phyloP scores from a whole-genome alignment of 2,113 vertebrate species.

The Lepus americanus region DNA sequence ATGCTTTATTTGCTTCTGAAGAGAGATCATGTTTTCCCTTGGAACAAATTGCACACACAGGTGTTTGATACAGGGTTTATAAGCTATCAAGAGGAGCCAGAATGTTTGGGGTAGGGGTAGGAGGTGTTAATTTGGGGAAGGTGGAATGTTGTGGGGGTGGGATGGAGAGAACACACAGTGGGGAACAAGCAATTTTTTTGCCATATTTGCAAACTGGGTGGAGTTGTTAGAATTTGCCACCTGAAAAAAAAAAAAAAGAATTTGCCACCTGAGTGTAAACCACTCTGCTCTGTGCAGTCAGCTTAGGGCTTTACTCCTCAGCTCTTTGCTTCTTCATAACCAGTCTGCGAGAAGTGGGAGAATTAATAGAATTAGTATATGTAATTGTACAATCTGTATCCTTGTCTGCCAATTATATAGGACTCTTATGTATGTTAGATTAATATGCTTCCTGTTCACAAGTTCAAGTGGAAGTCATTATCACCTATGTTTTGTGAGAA shows the following conservation, averaged over 20 bases:
- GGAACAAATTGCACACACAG: slow-evolving; percentile 77
- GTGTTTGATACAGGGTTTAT: slow-evolving; percentile 74
- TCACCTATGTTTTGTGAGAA: background rate
- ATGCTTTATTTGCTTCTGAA: slow-evolving; percentile 70
- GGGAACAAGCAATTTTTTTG: slow-evolving; percentile 35
- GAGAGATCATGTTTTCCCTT: slow-evolving; percentile 76
- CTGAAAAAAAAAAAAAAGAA: background rate
- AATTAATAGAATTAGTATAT: background rate
- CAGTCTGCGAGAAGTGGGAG: slow-evolving; percentile 22
- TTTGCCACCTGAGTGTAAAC: slow-evolving; percentile 51
- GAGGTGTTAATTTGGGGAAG: slow-evolving; percentile 78
- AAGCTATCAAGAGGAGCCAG: slow-evolving; percentile 77
- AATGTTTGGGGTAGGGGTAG: slow-evolving; percentile 77
- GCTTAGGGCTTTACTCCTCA: slow-evolving; percentile 29
- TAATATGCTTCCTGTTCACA: background rate
- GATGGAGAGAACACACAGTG: slow-evolving; percentile 48
- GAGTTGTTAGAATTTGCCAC: slow-evolving; percentile 61
- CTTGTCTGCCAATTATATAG: slow-evolving; percentile 1
- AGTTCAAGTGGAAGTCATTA: background rate
- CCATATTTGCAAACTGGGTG: slow-evolving; percentile 64
- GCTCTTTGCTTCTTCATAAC: slow-evolving; percentile 43
- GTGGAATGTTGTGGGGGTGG: background rate
- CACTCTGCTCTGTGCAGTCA: slow-evolving; percentile 50
- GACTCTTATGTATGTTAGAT: background rate
- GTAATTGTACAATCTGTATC: background rate